Percentiles rank a stretch among this genome's conserved stretches.
Evolutionary conservation across 2,797 vertebrate genomes (phyloP).

Genomic region (Paramormyrops hopkinsi): DNA sequence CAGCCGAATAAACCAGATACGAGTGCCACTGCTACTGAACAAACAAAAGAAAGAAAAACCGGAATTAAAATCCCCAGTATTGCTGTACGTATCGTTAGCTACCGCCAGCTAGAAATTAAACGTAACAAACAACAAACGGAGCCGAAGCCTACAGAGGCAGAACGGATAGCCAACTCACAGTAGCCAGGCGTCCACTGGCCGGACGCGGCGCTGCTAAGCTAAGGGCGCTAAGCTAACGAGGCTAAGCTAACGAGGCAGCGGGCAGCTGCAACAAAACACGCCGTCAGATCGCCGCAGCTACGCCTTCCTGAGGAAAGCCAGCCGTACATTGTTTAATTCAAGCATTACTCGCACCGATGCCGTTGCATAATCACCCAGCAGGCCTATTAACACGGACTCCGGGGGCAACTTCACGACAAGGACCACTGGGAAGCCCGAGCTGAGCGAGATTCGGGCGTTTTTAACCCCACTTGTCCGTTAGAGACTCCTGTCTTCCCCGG

Average conservation of each 20-base stretch:
- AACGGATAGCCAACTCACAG: background rate
- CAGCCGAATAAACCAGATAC: background rate
- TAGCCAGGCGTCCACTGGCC: background rate
- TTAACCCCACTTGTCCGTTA: constrained; percentile 11
- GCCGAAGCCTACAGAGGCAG: background rate
- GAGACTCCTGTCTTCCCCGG: background rate
- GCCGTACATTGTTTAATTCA: background rate
- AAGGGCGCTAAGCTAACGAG: background rate
- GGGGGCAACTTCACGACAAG: constrained; percentile 1
- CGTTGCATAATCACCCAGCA: background rate
- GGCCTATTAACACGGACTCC: background rate
- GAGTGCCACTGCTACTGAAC: background rate
- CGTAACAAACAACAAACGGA: background rate
- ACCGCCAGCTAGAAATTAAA: background rate
- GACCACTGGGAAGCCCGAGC: background rate
- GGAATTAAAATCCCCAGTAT: background rate
- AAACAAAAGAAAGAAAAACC: background rate
- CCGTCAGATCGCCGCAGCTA: background rate
- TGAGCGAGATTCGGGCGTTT: constrained; percentile 17
- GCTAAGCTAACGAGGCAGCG: background rate
- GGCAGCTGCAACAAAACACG: background rate
- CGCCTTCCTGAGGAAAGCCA: background rate
- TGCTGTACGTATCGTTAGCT: background rate
- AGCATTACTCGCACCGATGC: background rate
- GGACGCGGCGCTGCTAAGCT: background rate